These are phyloP conservation scores for Oreotrochilus melanogaster DNA, from an alignment of 2,113 vertebrate species.

Conservation along the genomic window DNA sequence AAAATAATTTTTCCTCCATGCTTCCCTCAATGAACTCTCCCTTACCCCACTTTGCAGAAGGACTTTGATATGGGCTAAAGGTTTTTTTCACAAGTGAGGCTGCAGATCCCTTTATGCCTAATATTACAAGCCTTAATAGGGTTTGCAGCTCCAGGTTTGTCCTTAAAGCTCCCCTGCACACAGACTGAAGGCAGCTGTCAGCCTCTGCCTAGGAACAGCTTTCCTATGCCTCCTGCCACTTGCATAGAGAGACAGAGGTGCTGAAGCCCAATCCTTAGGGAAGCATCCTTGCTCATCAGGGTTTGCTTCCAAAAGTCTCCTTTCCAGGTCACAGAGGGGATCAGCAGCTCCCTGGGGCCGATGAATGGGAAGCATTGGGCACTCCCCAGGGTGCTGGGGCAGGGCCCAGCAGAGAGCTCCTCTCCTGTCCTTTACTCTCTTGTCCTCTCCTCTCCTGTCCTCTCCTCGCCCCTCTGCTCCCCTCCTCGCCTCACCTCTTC, in stretches of 20 bases:
- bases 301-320: neutral
- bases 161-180: neutral
- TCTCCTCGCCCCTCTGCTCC: too few relatives aligned
- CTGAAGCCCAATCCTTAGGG: neutral
- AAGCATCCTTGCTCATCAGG: neutral
- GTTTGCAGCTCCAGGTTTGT: neutral
- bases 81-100: neutral
- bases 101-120: neutral
- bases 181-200: neutral
- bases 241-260: neutral
- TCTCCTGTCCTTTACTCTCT: too few relatives aligned
- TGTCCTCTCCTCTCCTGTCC: too few relatives aligned
- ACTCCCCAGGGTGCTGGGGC: neutral
- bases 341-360: fast-evolving
- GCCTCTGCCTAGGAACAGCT: neutral
- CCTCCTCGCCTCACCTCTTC: too few relatives aligned
- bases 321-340: too few relatives aligned
- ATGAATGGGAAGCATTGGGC: neutral
- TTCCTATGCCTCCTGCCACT: too few relatives aligned
- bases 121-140: neutral
- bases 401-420: neutral
- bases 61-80: neutral
- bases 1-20: neutral
- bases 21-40: neutral
- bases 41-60: neutral